Conservation (phyloP, 2,888 invertebrate species). For the Melanchra persicariae region DNA sequence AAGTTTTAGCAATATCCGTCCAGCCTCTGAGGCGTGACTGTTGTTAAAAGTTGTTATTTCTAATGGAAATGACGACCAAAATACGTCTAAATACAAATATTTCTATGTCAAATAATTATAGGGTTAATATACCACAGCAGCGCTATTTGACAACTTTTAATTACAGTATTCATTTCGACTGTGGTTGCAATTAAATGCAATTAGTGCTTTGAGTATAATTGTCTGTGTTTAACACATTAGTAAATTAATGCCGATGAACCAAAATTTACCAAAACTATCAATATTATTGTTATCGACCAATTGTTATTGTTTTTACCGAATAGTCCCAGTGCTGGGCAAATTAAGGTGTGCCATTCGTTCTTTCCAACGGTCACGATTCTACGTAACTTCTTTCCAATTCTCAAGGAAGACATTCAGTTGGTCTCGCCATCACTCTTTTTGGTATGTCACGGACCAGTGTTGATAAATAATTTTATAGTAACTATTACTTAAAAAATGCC, state of each 20-base stretch:
- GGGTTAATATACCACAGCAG: neutral
- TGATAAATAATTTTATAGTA: neutral
- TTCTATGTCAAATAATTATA: neutral
- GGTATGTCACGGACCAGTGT: neutral
- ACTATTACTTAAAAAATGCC: neutral
- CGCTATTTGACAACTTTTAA: constrained; percentile 25
- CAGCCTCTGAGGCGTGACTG: too few relatives aligned
- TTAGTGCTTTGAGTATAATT: constrained; percentile 23
- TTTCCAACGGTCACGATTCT: too few relatives aligned
- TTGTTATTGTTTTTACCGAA: neutral
- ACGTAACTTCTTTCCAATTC: too few relatives aligned
- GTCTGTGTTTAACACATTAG: constrained; percentile 26
- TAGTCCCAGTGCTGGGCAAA: too few relatives aligned
- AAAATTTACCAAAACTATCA: neutral
- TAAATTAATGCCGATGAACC: constrained; percentile 12
- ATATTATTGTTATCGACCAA: neutral
- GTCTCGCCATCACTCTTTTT: too few relatives aligned
- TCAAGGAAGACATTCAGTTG: too few relatives aligned
- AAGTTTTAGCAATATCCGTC: too few relatives aligned
- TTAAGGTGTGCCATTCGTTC: too few relatives aligned
- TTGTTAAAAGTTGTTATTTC: neutral
- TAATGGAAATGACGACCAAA: too few relatives aligned
- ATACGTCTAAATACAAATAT: neutral
- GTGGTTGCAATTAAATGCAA: constrained; percentile 35
- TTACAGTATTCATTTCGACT: constrained; percentile 25